Conservation (phyloP, 1,140 invertebrate genomes). For the Riptortus pedestris region DNA sequence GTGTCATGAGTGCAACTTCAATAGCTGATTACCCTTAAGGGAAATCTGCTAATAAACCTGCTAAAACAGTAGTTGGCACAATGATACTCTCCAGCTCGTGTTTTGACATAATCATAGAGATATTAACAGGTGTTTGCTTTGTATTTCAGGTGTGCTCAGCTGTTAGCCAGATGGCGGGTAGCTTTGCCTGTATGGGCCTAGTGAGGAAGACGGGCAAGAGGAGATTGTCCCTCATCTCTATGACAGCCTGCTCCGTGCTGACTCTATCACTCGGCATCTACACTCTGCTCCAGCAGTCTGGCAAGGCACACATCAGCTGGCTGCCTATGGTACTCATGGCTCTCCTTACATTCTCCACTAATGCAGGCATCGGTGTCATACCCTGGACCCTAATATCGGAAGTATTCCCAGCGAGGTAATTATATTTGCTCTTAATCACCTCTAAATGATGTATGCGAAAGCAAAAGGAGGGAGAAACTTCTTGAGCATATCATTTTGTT, state of each 20-base stretch:
- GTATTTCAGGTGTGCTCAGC: conserved; percentile 28
- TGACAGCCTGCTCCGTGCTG: conserved; percentile 30
- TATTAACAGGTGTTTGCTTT: no score
- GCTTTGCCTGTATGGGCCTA: conserved; percentile 26
- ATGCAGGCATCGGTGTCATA: conserved; percentile 31
- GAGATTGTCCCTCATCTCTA: conserved; percentile 36
- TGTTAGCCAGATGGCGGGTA: conserved; percentile 23
- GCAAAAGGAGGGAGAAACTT: not conserved
- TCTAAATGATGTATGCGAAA: no score
- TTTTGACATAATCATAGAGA: no score
- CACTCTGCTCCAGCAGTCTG: conserved; percentile 9
- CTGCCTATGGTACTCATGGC: conserved; percentile 30
- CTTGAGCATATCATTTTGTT: no score
- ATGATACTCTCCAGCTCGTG: no score
- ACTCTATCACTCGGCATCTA: conserved; percentile 28
- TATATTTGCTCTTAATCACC: no score
- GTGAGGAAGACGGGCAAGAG: conserved; percentile 36
- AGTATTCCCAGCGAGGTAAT: conserved; percentile 34
- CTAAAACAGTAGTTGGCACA: no score
- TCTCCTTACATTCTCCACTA: conserved; percentile 28
- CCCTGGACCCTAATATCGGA: conserved; percentile 34
- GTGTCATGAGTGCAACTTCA: no score
- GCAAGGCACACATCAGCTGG: conserved; percentile 21
- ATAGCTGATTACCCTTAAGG: no score
- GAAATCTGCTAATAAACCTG: no score